Conservation (phyloP, 1,140 invertebrate species). For the Aphelinus certus region DNA sequence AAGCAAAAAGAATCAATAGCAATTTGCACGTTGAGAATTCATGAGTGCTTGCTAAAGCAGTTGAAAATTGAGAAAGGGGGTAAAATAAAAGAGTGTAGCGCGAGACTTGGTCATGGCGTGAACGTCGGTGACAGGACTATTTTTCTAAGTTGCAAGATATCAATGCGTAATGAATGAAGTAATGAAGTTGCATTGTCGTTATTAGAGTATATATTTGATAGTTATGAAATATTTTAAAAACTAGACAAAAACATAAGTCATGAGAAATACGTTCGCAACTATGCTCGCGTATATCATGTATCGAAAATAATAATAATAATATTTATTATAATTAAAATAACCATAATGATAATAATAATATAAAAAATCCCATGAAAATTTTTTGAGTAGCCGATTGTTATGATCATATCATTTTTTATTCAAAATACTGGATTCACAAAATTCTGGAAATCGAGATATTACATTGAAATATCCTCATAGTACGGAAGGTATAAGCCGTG, state of each 20-base stretch:
- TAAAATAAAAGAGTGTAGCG: conserved; percentile 35
- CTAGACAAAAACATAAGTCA: too few relatives aligned
- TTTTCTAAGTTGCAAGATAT: conserved; percentile 67
- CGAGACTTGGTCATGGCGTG: conserved; percentile 55
- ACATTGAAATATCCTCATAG: too few relatives aligned
- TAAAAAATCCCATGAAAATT: too few relatives aligned
- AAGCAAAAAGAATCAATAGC: conserved; percentile 1
- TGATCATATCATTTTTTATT: too few relatives aligned
- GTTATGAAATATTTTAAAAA: conserved; percentile 34
- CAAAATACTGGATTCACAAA: too few relatives aligned
- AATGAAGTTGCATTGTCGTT: conserved; percentile 66
- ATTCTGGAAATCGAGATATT: too few relatives aligned
- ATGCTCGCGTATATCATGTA: not conserved
- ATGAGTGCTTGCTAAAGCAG: not conserved
- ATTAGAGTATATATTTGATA: conserved; percentile 61
- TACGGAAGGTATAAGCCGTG: too few relatives aligned
- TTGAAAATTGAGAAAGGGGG: conserved; percentile 5
- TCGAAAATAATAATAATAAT: too few relatives aligned
- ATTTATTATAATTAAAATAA: conserved; percentile 7
- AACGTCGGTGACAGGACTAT: conserved; percentile 58
- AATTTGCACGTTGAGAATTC: conserved; percentile 22
- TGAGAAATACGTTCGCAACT: not conserved
- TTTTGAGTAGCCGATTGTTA: too few relatives aligned
- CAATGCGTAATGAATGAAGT: conserved; percentile 61
- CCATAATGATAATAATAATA: conserved; percentile 12